Evolutionary conservation across 1,140 invertebrate genomes (phyloP), one percentile per base, ranked within the genome.

Genomic region (Cotesia chilonis): DNA sequence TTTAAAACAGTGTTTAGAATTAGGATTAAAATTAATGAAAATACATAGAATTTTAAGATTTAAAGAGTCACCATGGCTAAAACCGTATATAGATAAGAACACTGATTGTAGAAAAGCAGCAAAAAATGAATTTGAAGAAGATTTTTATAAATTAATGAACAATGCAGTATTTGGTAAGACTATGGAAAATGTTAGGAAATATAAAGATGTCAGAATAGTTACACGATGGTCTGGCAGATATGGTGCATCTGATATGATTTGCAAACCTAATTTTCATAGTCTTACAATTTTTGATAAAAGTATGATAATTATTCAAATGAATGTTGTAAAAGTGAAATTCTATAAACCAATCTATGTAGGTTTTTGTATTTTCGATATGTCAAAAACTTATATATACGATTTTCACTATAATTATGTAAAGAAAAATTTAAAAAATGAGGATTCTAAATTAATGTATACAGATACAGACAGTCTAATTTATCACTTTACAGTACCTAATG

Each of bases 1-100:
- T 14, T 14, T 14, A 14, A 14, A 14, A 14, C 14, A 14, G 14
- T 14, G 14, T 14, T 14, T 14, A 14, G 14, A 14, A 14, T 14
- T 14, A 28, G 20, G 20, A 28, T 28, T 28, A 28, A 28, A 28
- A 28, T 28, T 28, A 28, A 28, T 2, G 2, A 28, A 28, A 82
- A 81, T 90, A 41, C 81, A 90, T 82, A 75, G 83, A 79, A 80
- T 88, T 71, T 80, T 88, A 74, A 75, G 82, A 82, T 90, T 90
- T 79, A 80, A 86, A 38, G 88, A 90, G 85, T 80, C 78, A 41
- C 28, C 74, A 71, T 90, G 85, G 85, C 74, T 89, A 36, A 82
- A 85, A 76, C 60, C 77, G 14, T 89, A 88, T 74, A 88, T 88
- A 41, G 41, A 41, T 41, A 7, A 7, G 41, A 41, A 41, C 6